Percentiles rank a stretch among this genome's conserved stretches.
Conservation (phyloP, 2,888 invertebrate species). For the Caenorhabditis sulstoni region DNA sequence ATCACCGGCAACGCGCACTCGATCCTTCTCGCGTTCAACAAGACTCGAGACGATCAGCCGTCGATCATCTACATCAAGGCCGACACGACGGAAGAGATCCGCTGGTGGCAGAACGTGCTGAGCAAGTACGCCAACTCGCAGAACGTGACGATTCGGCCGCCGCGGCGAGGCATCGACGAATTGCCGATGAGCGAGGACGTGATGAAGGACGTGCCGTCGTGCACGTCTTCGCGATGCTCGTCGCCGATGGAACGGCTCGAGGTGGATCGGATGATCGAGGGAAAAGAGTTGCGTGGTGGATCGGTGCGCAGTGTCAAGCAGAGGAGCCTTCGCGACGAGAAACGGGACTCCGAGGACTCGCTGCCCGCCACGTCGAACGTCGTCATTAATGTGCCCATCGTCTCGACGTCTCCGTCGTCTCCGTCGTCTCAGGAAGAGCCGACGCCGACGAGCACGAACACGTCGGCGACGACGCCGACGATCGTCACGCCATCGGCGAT, state of each 20-base stretch:
- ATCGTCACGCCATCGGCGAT: constrained; percentile 14
- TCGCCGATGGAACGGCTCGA: constrained; percentile 60
- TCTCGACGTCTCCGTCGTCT: constrained; percentile 20
- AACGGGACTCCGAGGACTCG: constrained; percentile 28
- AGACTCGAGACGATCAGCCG: constrained; percentile 67
- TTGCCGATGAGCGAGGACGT: constrained; percentile 59
- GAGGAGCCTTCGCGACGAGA: constrained; percentile 38
- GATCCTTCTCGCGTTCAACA: constrained; percentile 68
- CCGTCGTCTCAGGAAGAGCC: constrained; percentile 35
- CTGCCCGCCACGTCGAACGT: constrained; percentile 27
- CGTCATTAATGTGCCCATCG: constrained; percentile 47
- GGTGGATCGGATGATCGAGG: constrained; percentile 55
- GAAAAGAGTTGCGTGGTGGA: constrained; percentile 61
- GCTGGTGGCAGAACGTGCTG: constrained; percentile 78
- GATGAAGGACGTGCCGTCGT: constrained; percentile 51
- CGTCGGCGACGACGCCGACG: constrained; percentile 24
- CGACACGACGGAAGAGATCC: constrained; percentile 79
- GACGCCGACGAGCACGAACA: constrained; percentile 25
- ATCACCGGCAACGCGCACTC: constrained; percentile 85
- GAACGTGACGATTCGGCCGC: constrained; percentile 58
- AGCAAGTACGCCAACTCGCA: constrained; percentile 72
- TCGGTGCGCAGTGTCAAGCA: constrained; percentile 68
- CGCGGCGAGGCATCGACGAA: constrained; percentile 61
- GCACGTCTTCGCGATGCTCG: constrained; percentile 58
- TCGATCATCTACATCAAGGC: constrained; percentile 78